These are phyloP conservation scores for Talpa occidentalis DNA, from an alignment of 2,113 vertebrate species.

Conservation along the genomic window DNA sequence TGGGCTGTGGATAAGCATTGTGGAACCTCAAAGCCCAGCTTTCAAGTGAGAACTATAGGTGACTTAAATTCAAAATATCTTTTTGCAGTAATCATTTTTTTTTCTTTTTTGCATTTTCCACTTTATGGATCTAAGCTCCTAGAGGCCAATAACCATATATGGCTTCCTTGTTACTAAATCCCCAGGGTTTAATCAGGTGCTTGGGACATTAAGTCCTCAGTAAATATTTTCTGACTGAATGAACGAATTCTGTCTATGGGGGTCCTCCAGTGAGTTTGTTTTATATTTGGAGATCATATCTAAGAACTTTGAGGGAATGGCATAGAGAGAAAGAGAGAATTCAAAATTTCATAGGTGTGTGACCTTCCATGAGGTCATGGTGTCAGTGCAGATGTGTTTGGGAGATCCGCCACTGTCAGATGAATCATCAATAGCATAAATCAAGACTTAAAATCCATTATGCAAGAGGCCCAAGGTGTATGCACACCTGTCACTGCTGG, in stretches of 20 bases:
- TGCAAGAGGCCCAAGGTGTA: constrained; percentile 36
- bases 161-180: neutral
- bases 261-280: neutral
- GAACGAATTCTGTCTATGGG: neutral
- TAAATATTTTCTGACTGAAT: neutral
- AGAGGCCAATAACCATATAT: neutral
- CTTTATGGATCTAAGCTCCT: neutral
- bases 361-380: neutral
- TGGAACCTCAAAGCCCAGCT: neutral
- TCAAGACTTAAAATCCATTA: constrained; percentile 8
- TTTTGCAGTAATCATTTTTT: neutral
- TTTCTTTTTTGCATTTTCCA: neutral
- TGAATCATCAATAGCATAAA: neutral
- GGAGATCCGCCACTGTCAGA: constrained; percentile 1
- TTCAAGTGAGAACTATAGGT: neutral
- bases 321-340: neutral
- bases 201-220: neutral
- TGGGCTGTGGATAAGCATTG: too few relatives aligned
- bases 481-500: constrained; percentile 27
- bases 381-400: neutral
- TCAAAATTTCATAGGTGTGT: neutral
- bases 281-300: neutral
- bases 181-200: neutral
- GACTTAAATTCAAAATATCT: neutral
- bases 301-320: neutral